Conservation (phyloP, 2,888 invertebrate genomes). For the Luffia ferchaultella region DNA sequence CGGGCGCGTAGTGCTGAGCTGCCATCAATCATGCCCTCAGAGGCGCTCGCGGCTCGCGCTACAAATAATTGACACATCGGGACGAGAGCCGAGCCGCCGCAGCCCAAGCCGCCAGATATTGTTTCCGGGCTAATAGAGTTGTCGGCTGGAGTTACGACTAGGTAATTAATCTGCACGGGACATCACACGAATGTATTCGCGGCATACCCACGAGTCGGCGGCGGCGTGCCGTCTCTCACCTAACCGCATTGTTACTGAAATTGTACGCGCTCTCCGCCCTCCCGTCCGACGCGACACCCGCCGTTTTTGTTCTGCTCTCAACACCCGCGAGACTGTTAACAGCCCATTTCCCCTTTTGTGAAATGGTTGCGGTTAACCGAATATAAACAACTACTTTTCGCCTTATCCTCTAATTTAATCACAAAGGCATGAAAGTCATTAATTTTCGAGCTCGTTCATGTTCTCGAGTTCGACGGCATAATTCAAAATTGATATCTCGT, state of each 20-base stretch:
- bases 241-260: slow-evolving; percentile 39
- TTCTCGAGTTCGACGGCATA: too few relatives aligned
- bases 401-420: neutral
- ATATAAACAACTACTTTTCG: neutral
- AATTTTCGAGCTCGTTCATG: neutral
- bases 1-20: slow-evolving; percentile 5
- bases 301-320: slow-evolving; percentile 5
- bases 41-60: slow-evolving; percentile 4
- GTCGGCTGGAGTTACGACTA: slow-evolving; percentile 15
- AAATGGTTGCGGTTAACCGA: slow-evolving; percentile 19
- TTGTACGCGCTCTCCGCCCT: slow-evolving; percentile 24
- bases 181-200: slow-evolving; percentile 21
- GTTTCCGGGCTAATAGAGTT: slow-evolving; percentile 33
- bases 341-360: slow-evolving; percentile 19
- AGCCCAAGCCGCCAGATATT: slow-evolving; percentile 6
- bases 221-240: slow-evolving; percentile 20
- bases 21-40: slow-evolving; percentile 11
- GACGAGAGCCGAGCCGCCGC: neutral
- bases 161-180: slow-evolving; percentile 23
- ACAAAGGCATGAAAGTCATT: neutral
- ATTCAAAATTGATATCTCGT: neutral
- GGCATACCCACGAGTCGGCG: slow-evolving; percentile 16
- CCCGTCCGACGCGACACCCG: slow-evolving; percentile 15
- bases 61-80: slow-evolving; percentile 14
- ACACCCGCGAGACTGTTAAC: slow-evolving; percentile 5